Conservation (phyloP, 2,113 vertebrate species). For the Tetrao urogallus region DNA sequence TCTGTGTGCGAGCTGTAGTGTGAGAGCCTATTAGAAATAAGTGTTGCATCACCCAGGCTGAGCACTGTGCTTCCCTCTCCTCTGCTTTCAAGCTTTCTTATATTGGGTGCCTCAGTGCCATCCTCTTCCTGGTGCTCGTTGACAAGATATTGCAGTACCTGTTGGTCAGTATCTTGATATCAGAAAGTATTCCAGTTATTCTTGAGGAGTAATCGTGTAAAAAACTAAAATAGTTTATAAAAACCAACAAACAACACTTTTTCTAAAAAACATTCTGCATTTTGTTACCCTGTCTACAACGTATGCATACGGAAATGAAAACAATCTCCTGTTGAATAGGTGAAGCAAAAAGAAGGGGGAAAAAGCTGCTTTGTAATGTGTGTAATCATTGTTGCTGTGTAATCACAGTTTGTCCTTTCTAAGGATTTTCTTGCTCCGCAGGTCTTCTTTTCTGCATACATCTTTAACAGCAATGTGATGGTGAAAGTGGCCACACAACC, state of each 20-base stretch:
- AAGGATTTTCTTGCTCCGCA: conserved; percentile 48
- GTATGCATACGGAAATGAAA: not conserved
- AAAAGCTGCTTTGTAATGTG: not conserved
- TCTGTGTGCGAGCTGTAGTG: not conserved
- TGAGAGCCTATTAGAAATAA: not conserved
- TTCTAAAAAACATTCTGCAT: not conserved
- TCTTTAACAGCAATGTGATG: conserved; percentile 99
- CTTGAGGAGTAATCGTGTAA: not conserved
- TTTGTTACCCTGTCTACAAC: not conserved
- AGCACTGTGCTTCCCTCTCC: not conserved
- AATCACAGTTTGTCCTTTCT: not conserved
- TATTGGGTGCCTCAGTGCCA: not conserved
- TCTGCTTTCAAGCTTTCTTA: not conserved
- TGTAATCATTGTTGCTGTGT: not conserved
- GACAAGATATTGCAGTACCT: not conserved
- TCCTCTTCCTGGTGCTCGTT: not conserved
- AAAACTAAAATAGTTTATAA: not conserved
- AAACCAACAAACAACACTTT: not conserved
- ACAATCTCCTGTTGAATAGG: not conserved
- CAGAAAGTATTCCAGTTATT: not conserved
- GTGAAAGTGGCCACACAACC: conserved; percentile 99
- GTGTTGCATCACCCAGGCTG: not conserved
- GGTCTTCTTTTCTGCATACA: conserved; percentile 99
- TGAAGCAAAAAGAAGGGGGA: not conserved
- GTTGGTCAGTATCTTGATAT: not conserved